A percentile compares a stretch with the other conserved stretches of the same genome.
Conservation (phyloP, 2,888 invertebrate species). For the Endomychus coccineus region DNA sequence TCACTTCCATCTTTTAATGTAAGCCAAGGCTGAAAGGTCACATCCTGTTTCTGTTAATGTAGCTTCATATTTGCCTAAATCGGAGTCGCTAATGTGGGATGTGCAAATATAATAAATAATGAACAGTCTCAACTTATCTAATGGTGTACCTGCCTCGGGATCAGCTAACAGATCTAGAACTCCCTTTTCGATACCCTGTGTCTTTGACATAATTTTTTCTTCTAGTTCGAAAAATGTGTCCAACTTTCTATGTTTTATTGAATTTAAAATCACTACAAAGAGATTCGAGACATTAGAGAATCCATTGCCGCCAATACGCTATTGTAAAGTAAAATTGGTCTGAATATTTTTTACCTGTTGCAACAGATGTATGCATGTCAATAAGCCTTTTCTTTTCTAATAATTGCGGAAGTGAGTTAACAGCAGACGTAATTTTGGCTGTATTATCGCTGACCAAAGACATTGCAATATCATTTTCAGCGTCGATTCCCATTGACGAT, state of each 20-base stretch:
- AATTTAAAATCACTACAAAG: constrained; percentile 65
- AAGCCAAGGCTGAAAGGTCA: constrained; percentile 77
- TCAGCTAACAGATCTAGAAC: constrained; percentile 84
- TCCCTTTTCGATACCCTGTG: constrained; percentile 66
- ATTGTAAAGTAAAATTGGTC: not conserved
- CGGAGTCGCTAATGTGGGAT: constrained; percentile 69
- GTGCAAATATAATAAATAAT: constrained; percentile 88
- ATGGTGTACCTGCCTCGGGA: constrained; percentile 76
- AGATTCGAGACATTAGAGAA: constrained; percentile 1
- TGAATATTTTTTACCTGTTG: constrained; percentile 61
- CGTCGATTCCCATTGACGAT: constrained; percentile 87
- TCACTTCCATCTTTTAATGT: constrained; percentile 89
- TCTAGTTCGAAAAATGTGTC: constrained; percentile 97
- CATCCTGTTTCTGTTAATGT: constrained; percentile 74
- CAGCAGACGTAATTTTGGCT: constrained; percentile 86
- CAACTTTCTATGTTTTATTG: constrained; percentile 79
- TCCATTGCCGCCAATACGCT: constrained; percentile 6
- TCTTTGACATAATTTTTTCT: constrained; percentile 93
- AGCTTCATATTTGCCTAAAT: constrained; percentile 76
- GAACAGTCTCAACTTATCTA: constrained; percentile 90
- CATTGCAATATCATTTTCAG: constrained; percentile 77
- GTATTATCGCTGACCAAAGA: constrained; percentile 89
- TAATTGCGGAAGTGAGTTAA: constrained; percentile 91
- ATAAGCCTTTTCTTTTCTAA: constrained; percentile 95
- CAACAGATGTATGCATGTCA: constrained; percentile 98